Percentiles rank a stretch among this genome's conserved stretches.
Evolutionary conservation across 2,888 invertebrate genomes (phyloP).

Genomic region (Leptinotarsa peninsularis): DNA sequence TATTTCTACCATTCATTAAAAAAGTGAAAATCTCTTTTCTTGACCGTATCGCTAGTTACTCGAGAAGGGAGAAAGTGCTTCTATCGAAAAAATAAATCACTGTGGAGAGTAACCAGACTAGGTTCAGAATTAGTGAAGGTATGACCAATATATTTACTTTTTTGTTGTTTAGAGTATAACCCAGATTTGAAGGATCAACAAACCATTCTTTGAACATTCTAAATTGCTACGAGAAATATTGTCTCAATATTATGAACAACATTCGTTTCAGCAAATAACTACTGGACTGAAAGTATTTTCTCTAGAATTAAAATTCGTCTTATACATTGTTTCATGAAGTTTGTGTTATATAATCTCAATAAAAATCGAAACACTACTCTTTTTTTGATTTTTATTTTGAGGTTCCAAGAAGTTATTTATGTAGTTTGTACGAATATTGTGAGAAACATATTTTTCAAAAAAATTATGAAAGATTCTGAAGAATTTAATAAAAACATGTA

Average conservation of each 20-base stretch:
- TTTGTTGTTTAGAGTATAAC: conserved; percentile 18
- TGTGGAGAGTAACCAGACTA: conserved; percentile 12
- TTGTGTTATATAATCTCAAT: too few relatives aligned
- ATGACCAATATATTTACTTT: conserved; percentile 8
- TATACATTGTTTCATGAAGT: too few relatives aligned
- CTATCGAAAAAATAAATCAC: conserved; percentile 1
- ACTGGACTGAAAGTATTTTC: background rate
- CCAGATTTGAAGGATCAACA: conserved; percentile 4
- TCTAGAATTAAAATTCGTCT: too few relatives aligned
- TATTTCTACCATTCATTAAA: background rate
- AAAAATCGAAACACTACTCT: too few relatives aligned
- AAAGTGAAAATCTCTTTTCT: background rate
- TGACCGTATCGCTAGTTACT: background rate
- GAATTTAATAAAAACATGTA: too few relatives aligned
- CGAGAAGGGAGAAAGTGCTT: conserved; percentile 14
- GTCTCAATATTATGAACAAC: background rate
- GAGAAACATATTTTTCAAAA: too few relatives aligned
- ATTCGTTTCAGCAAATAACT: background rate
- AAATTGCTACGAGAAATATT: conserved; percentile 8
- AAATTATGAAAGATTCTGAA: too few relatives aligned
- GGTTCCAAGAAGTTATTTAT: too few relatives aligned
- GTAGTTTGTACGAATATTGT: too few relatives aligned
- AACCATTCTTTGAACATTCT: conserved; percentile 13
- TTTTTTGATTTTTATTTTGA: too few relatives aligned
- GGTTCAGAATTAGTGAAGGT: conserved; percentile 15